phyloP scores from a whole-genome alignment of 2,113 vertebrate species.

The Callithrix jacchus region DNA sequence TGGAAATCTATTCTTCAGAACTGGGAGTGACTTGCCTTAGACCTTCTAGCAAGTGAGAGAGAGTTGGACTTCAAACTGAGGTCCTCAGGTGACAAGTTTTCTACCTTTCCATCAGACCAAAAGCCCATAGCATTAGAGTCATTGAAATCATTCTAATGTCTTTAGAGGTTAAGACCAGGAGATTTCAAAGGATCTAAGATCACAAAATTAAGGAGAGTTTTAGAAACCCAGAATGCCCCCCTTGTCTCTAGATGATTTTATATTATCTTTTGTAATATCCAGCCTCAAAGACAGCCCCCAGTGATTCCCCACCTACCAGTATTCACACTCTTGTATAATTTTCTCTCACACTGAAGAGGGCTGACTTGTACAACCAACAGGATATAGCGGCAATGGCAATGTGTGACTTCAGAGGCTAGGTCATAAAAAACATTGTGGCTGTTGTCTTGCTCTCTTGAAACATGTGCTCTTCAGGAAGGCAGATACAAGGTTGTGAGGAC shows the following conservation, averaged over 20 bases:
- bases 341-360: neutral
- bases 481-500: no score
- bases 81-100: no score
- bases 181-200: neutral
- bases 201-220: neutral
- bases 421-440: no score
- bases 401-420: no score
- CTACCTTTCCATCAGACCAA: neutral
- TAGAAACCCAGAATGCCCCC: neutral
- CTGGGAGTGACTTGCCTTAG: no score
- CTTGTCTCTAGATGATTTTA: neutral
- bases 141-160: neutral
- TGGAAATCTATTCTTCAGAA: no score
- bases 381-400: neutral
- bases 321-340: no score
- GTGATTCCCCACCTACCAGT: accelerated
- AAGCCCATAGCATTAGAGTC: neutral
- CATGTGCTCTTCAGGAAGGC: no score
- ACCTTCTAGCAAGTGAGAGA: no score
- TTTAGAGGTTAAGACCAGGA: neutral
- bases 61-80: no score
- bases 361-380: neutral
- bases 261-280: neutral
- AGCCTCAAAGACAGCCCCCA: neutral
- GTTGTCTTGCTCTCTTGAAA: no score